These are phyloP conservation scores for Cydia amplana DNA, from an alignment of 1,140 invertebrate species.

Conservation along the genomic window DNA sequence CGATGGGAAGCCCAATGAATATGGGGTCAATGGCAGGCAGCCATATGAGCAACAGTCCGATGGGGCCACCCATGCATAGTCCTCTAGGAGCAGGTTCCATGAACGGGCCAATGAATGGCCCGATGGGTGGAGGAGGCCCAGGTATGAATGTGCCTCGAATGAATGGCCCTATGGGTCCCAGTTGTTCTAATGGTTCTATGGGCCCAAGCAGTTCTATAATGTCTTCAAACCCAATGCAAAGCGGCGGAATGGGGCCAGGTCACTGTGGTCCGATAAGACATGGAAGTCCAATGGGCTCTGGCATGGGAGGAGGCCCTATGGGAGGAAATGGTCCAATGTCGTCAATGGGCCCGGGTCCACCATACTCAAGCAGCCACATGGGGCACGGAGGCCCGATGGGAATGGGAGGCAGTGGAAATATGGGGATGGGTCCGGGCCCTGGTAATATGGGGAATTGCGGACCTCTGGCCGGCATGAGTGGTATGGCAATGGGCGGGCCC, in stretches of 20 bases:
- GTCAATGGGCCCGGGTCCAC: slow-evolving; percentile 75
- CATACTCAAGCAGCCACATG: slow-evolving; percentile 72
- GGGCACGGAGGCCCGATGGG: slow-evolving; percentile 78
- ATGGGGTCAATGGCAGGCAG: slow-evolving; percentile 79
- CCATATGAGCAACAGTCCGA: slow-evolving; percentile 83
- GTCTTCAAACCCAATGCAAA: slow-evolving; percentile 76
- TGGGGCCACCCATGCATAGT: slow-evolving; percentile 81
- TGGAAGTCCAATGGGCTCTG: slow-evolving; percentile 76
- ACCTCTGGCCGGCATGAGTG: slow-evolving; percentile 82
- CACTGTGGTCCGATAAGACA: slow-evolving; percentile 79
- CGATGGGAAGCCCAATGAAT: slow-evolving; percentile 87
- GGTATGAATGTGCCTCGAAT: slow-evolving; percentile 78
- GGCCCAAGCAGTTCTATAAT: slow-evolving; percentile 76
- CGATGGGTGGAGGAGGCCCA: slow-evolving; percentile 77
- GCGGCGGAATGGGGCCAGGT: slow-evolving; percentile 73
- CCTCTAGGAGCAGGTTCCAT: slow-evolving; percentile 75
- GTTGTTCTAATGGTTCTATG: slow-evolving; percentile 77
- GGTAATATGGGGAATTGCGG: slow-evolving; percentile 81
- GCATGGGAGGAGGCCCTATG: slow-evolving; percentile 74
- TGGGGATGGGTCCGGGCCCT: slow-evolving; percentile 80
- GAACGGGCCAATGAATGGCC: slow-evolving; percentile 79
- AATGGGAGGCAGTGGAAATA: slow-evolving; percentile 77
- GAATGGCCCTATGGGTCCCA: slow-evolving; percentile 78
- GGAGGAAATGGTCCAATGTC: slow-evolving; percentile 77
- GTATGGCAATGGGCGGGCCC: slow-evolving; percentile 82